Percentiles rank a stretch among this genome's conserved stretches.
These are phyloP conservation scores for Mylabris sibirica DNA, from an alignment of 2,888 invertebrate genomes.

Conservation along the genomic window DNA sequence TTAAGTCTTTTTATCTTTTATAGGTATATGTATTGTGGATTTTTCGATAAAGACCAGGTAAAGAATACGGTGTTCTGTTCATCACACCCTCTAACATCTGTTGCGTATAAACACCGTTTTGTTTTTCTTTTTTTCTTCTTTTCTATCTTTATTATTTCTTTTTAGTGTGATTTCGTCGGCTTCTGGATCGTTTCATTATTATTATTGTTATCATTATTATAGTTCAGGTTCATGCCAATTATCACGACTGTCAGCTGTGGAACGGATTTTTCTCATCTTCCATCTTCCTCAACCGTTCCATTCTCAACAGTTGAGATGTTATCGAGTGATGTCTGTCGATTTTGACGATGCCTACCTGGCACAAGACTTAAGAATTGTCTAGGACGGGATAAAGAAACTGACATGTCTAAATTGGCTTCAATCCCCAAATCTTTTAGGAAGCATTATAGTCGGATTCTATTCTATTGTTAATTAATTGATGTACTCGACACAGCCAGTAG, in stretches of 20 bases:
- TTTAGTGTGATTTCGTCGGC: conserved; percentile 12
- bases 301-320: conserved; percentile 29
- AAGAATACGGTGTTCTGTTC: background rate
- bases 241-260: conserved; percentile 53
- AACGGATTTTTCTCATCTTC: conserved; percentile 29
- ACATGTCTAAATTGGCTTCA: conserved; percentile 50
- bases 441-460: conserved; percentile 44
- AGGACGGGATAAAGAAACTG: conserved; percentile 36
- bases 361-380: conserved; percentile 20
- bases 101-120: conserved; percentile 33
- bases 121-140: conserved; percentile 30
- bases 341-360: conserved; percentile 36
- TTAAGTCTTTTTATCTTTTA: background rate
- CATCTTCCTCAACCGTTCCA: background rate
- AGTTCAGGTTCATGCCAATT: conserved; percentile 53
- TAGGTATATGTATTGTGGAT: background rate
- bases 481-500: conserved; percentile 24
- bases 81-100: conserved; percentile 25
- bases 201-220: conserved; percentile 43
- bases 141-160: conserved; percentile 2
- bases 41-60: conserved; percentile 6
- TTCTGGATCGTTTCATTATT: conserved; percentile 38
- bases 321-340: conserved; percentile 34
- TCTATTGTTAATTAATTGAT: conserved; percentile 50
- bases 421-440: conserved; percentile 45